phyloP scores from a whole-genome alignment of 2,888 invertebrate species.

The Lampropteryx suffumata region DNA sequence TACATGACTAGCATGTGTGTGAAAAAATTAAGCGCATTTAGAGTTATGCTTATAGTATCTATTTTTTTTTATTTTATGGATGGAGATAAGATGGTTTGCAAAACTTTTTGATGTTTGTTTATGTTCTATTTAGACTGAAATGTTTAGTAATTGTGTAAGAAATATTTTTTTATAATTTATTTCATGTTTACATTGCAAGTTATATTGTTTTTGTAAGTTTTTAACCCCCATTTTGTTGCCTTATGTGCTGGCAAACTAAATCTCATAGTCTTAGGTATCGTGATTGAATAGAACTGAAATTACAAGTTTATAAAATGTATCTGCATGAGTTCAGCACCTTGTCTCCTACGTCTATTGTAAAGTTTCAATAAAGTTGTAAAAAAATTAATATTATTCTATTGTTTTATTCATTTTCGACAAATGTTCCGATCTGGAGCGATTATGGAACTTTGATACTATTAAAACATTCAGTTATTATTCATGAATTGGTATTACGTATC shows the following conservation, averaged over 20 bases:
- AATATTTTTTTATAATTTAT: conserved; percentile 28
- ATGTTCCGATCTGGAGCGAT: too few relatives aligned
- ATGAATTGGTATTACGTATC: too few relatives aligned
- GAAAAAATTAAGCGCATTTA: conserved; percentile 55
- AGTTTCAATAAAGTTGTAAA: conserved; percentile 59
- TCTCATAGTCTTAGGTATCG: conserved; percentile 15
- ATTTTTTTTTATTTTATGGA: conserved; percentile 47
- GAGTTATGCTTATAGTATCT: conserved; percentile 62
- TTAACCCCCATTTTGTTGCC: conserved; percentile 13
- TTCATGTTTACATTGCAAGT: conserved; percentile 22
- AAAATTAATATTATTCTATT: conserved; percentile 49
- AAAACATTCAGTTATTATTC: too few relatives aligned
- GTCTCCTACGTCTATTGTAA: conserved; percentile 50
- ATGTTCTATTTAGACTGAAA: conserved; percentile 32
- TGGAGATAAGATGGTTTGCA: conserved; percentile 37
- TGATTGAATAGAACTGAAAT: background rate
- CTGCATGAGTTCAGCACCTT: conserved; percentile 35
- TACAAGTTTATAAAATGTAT: background rate
- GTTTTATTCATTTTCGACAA: conserved; percentile 38
- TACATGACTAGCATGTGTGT: conserved; percentile 44
- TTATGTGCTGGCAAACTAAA: conserved; percentile 4
- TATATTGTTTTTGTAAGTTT: conserved; percentile 23
- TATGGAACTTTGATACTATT: too few relatives aligned
- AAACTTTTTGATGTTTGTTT: conserved; percentile 26
- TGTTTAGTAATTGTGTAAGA: conserved; percentile 29